Percentiles rank a stretch among this genome's conserved stretches.
Conservation (phyloP, 2,888 invertebrate genomes). For the Netelia melanura region DNA sequence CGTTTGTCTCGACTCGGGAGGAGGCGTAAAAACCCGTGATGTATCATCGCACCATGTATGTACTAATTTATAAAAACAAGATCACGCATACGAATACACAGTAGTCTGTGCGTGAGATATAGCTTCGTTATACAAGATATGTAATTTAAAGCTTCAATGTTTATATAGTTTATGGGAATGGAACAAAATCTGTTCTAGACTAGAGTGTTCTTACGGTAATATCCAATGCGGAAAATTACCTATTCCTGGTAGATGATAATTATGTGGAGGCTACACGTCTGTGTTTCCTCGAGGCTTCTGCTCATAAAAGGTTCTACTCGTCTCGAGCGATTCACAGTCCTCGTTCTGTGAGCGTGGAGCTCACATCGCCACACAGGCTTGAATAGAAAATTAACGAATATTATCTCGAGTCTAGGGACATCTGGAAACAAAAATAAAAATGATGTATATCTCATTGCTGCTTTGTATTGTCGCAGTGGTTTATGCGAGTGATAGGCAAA, state of each 20-base stretch:
- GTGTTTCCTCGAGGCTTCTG: conserved; percentile 18
- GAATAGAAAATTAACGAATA: neutral
- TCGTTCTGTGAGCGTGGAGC: neutral
- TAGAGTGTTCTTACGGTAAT: too few species aligned
- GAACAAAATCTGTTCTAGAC: too few species aligned
- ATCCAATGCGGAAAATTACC: neutral
- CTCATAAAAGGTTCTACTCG: conserved; percentile 22
- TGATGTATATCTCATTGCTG: conserved; percentile 20
- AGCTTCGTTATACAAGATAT: neutral
- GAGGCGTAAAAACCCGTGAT: conserved; percentile 14
- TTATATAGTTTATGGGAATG: neutral
- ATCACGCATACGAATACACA: neutral
- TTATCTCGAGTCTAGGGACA: neutral
- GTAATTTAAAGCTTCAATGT: neutral
- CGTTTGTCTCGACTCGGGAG: neutral
- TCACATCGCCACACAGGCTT: neutral
- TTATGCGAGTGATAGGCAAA: neutral
- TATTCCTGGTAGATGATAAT: conserved; percentile 12
- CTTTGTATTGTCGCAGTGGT: conserved; percentile 13
- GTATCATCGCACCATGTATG: conserved; percentile 2
- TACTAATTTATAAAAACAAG: neutral
- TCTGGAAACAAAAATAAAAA: conserved; percentile 16
- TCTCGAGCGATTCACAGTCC: neutral
- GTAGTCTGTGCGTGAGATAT: neutral
- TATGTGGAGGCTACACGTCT: neutral